Evolutionary conservation across 1,140 invertebrate genomes (phyloP).

Genomic region (Vollenhovia emeryi): DNA sequence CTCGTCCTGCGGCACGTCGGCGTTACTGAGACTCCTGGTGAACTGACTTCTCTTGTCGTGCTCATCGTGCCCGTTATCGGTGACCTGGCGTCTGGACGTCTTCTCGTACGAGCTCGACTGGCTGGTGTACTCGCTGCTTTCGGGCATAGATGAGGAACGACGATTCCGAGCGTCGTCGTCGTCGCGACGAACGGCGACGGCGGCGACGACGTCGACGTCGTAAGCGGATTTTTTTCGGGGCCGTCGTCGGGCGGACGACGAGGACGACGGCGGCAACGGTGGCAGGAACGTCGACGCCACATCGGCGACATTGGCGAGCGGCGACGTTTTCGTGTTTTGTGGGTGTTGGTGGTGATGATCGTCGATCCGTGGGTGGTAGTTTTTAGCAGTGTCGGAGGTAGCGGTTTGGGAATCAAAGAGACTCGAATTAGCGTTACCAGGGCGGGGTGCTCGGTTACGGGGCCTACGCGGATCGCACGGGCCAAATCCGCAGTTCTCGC

Average conservation of each 20-base stretch:
- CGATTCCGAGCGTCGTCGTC: slow-evolving; percentile 78
- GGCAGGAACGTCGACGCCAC: slow-evolving; percentile 24
- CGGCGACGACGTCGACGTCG: slow-evolving; percentile 56
- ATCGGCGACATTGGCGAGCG: slow-evolving; percentile 67
- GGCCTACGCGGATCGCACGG: slow-evolving; percentile 85
- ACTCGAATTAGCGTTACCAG: slow-evolving; percentile 86
- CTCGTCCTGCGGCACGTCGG: slow-evolving; percentile 92
- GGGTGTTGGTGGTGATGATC: slow-evolving; percentile 72
- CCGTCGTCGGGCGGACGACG: slow-evolving; percentile 58
- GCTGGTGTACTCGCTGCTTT: slow-evolving; percentile 84
- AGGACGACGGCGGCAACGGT: slow-evolving; percentile 22
- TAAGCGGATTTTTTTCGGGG: slow-evolving; percentile 64
- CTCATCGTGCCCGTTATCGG: slow-evolving; percentile 77
- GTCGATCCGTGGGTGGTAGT: slow-evolving; percentile 77
- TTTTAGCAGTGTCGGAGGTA: slow-evolving; percentile 85
- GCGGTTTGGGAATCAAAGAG: slow-evolving; percentile 86
- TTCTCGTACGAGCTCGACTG: slow-evolving; percentile 83
- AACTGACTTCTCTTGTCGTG: slow-evolving; percentile 89
- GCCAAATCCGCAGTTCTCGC: slow-evolving; percentile 86
- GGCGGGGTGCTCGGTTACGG: slow-evolving; percentile 84
- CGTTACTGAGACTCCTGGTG: slow-evolving; percentile 92
- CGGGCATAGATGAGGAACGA: slow-evolving; percentile 83
- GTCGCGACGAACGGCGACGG: slow-evolving; percentile 54
- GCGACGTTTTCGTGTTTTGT: slow-evolving; percentile 71
- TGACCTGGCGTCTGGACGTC: slow-evolving; percentile 78